These are phyloP conservation scores for Tuta absoluta DNA, from an alignment of 2,888 invertebrate species.

Conservation along the genomic window DNA sequence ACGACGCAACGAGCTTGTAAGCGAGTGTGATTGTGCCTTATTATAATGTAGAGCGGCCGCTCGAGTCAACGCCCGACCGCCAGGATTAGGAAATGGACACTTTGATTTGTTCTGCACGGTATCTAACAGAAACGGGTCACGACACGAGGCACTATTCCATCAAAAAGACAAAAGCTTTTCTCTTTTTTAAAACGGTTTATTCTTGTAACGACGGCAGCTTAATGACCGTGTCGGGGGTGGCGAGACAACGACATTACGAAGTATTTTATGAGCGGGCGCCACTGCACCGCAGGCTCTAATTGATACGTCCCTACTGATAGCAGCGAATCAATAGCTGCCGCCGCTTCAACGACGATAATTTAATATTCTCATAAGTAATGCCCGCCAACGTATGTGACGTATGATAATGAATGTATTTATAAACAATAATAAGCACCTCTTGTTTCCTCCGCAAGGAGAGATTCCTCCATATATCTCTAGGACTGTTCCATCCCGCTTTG, in stretches of 20 bases:
- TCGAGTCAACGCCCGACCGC: conserved; percentile 67
- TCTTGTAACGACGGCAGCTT: neutral
- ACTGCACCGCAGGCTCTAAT: conserved; percentile 36
- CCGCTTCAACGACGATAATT: conserved; percentile 28
- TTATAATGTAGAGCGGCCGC: conserved; percentile 37
- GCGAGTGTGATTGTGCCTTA: conserved; percentile 61
- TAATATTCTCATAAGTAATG: conserved; percentile 1
- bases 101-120: conserved; percentile 46
- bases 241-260: conserved; percentile 17
- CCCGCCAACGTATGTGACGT: neutral
- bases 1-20: conserved; percentile 51
- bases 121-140: conserved; percentile 19
- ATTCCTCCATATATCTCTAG: conserved; percentile 76
- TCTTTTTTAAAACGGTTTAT: neutral
- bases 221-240: conserved; percentile 5
- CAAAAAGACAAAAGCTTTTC: neutral
- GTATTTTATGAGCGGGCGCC: conserved; percentile 36
- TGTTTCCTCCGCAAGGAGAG: conserved; percentile 73
- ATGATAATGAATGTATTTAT: neutral
- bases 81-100: conserved; percentile 64
- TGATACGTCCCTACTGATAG: conserved; percentile 37
- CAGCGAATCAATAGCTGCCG: conserved; percentile 43
- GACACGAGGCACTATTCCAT: conserved; percentile 5
- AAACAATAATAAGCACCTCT: conserved; percentile 57
- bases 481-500: conserved; percentile 76